A percentile compares a stretch with the other conserved stretches of the same genome.
Evolutionary conservation across 2,888 invertebrate species (phyloP).

Genomic region (Julus scanicus): DNA sequence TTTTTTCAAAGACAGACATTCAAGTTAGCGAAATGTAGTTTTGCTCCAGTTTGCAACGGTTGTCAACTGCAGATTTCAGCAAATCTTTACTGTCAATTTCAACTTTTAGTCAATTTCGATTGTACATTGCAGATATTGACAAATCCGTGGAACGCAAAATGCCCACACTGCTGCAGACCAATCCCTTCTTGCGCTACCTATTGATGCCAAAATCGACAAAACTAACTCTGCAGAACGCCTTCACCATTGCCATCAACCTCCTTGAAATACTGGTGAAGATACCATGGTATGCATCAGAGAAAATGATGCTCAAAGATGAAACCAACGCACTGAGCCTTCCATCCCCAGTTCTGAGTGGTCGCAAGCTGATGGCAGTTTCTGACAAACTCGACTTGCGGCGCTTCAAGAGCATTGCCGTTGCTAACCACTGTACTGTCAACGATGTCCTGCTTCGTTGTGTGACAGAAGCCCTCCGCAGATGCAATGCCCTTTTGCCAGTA

Average conservation of each 20-base stretch:
- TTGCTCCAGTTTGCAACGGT: too few relatives aligned
- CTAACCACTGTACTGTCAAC: neutral
- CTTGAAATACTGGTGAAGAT: neutral
- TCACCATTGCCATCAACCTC: neutral
- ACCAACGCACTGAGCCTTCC: neutral
- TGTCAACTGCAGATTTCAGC: too few relatives aligned
- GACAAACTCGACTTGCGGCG: neutral
- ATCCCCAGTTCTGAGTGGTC: neutral
- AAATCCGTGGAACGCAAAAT: neutral
- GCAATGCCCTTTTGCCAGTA: neutral
- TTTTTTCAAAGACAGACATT: too few relatives aligned
- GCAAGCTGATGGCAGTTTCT: neutral
- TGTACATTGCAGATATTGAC: neutral
- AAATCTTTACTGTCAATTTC: neutral
- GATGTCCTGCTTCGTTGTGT: neutral
- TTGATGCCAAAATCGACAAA: neutral
- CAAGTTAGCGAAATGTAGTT: too few relatives aligned
- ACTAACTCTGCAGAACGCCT: neutral
- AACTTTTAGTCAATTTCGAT: neutral
- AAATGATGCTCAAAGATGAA: neutral
- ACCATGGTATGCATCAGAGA: constrained; percentile 1
- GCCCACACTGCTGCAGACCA: neutral
- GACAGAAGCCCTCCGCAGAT: neutral
- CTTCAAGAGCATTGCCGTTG: neutral
- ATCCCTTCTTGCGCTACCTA: neutral